Evolutionary conservation across 2,113 vertebrate species (phyloP).

Genomic region (Charadrius vociferus): DNA sequence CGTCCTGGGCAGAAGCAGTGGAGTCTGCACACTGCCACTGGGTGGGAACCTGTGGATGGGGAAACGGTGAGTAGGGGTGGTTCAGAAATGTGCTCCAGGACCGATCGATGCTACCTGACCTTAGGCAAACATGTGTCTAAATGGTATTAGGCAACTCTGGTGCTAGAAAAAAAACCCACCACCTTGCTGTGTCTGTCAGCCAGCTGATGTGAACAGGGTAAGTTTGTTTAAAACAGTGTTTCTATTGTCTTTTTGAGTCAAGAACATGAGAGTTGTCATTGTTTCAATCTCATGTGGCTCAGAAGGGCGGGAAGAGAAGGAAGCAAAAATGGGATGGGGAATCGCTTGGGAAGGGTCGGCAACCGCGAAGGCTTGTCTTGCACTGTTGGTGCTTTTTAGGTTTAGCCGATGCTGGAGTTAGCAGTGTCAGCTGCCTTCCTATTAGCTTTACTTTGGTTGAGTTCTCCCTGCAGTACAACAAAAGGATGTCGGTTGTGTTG

Average conservation of each 20-base stretch:
- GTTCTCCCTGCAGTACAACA: neutral
- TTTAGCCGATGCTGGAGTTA: neutral
- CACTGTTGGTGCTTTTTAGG: neutral
- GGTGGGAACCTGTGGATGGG: neutral
- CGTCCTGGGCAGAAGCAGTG: neutral
- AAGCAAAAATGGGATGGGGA: neutral
- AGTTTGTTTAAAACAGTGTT: neutral
- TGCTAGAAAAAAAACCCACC: neutral
- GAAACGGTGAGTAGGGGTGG: neutral
- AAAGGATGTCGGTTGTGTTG: neutral
- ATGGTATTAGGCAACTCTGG: neutral
- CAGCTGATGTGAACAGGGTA: neutral
- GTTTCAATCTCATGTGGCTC: neutral
- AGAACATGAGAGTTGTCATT: rapidly evolving
- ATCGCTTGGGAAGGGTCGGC: neutral
- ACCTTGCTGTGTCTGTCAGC: neutral
- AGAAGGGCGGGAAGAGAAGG: neutral
- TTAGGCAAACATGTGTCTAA: neutral
- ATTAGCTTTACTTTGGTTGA: neutral
- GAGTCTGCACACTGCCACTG: rapidly evolving
- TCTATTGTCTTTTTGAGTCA: neutral
- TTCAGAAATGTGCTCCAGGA: neutral
- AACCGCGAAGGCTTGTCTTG: neutral
- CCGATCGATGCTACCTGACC: neutral
- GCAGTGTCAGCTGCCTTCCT: neutral